Base-by-base conservation (phyloP, 1,140 invertebrate genomes). In the Brachionus plicatilis region DNA sequence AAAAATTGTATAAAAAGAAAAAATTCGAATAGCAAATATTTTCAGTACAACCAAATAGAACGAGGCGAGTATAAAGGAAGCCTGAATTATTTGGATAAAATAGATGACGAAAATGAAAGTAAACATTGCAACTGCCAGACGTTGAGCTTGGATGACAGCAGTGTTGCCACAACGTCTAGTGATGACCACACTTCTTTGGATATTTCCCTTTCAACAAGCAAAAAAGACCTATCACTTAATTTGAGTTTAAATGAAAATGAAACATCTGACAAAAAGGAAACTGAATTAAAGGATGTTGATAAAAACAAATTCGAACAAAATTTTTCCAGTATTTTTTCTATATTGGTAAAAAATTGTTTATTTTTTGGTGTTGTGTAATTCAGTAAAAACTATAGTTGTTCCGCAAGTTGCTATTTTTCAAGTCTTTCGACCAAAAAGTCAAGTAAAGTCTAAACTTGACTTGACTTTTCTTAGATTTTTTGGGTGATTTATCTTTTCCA, bases 21-120 rank as follows among this genome's bases (percentile, higher is more conserved):
- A 75, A 43, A 75, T 75, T 75, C 17, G 2, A 75, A 75, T 17
- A 43, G 14, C 20, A 75, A 47, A 75, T 45, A 29, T 45, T 45
- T 75, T 45, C 20, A 53, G 27, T 50, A 6, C 6, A 50, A 29
- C 43, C 27, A 76, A 76, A 27, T 27, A 50, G 72, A 76, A 50
- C 24, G 11, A 6, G 29, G 50, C 50, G 72, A 76, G 20, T 76
- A 50, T 9, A 76, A 76, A 37, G 72, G 72, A 76, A 76, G 72
- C 45, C 14, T 76, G n/a, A 76, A 76, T 50, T 76, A 29, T 50
- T 76, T 76, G 24, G 72, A 76, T 29, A 76, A 47, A 76, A 50
- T 76, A 76, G 43, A 76, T 17, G 68, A 72, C 9, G 33, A 9
- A 37, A 76, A 50, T 76, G 45, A 76, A 50, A 20, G 27, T 1